Evolutionary conservation across 2,113 vertebrate species (phyloP), one percentile per base, ranked within the genome.

Genomic region (Capricornis sumatraensis): DNA sequence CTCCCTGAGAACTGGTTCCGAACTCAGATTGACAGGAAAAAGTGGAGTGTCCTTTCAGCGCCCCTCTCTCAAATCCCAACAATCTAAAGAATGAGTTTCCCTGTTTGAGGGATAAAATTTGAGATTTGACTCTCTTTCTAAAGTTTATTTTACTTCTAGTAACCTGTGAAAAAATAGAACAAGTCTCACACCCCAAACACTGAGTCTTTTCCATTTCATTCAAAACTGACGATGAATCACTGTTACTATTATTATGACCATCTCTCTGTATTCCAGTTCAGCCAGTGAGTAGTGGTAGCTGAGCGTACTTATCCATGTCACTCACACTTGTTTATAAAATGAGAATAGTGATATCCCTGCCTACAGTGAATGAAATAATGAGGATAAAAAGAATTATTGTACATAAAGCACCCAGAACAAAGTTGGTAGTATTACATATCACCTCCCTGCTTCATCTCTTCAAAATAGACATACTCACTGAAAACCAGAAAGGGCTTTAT

Each of bases 151-250:
- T 93, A 60, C 74, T 93, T 90, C 12, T 23, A 82, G 74, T 93
- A 78, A 86, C 27, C 36, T 71, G 33, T 90, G 33, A 94, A 78
- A 81, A 92, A 89, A 96, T 0, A 89, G 43, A 95, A 87, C 33
- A 91, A 94, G 55, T 85, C 79, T 83, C 93, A 96, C 21, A 89
- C 76, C 71, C 30, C 11, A 93, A 97, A 95, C n/a, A 52, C 25
- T 89, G 45, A 74, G 30, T 67, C 53, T 93, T 89, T 91, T 92
- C 23, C 40, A 57, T 82, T 87, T 86, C 53, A 91, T 90, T 95
- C 82, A 57, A 94, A 95, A 88, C 33, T 62, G 60, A 67, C 0
- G 74, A 91, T 21, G 86, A 91, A 36, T 93, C 89, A 57, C 27
- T 17, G 4, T 50, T 95, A 43, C 3, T 78, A 76, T 88, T 30